phyloP scores from a whole-genome alignment of 2,797 vertebrate species.

The Selene dorsalis region DNA sequence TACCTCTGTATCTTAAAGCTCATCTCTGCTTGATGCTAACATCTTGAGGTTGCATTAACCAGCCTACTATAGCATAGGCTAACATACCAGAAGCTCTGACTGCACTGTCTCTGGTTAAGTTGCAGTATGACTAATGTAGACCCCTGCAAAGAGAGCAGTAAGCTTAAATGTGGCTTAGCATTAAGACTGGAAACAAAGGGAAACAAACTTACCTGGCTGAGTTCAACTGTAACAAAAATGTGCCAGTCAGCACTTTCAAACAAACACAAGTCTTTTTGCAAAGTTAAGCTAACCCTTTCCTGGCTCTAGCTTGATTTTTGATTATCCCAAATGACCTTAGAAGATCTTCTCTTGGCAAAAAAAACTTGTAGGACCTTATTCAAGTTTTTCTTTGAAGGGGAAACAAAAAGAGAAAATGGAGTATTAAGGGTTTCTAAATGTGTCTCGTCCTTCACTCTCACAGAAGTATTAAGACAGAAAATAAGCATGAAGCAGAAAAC shows the following conservation, averaged over 20 bases:
- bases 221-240: not conserved
- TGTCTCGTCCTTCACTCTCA: not conserved
- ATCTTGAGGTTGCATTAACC: not conserved
- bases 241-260: not conserved
- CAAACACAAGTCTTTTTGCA: not conserved
- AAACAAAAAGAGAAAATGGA: slow-evolving; percentile 1
- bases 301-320: slow-evolving; percentile 5
- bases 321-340: not conserved
- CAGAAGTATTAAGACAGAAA: slow-evolving; percentile 1
- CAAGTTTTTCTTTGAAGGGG: not conserved
- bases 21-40: too few relatives aligned
- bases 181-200: not conserved
- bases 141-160: not conserved
- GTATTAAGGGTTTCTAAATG: not conserved
- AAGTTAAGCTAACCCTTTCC: not conserved
- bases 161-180: slow-evolving; percentile 1
- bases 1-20: too few relatives aligned
- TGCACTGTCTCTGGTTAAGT: not conserved
- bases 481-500: slow-evolving; percentile 32
- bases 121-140: not conserved
- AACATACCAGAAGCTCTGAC: not conserved
- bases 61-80: too few relatives aligned
- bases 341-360: not conserved
- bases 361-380: not conserved
- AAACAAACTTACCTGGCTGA: not conserved